Base-by-base conservation (phyloP, 1,140 invertebrate species). In the Calephelis nemesis region DNA sequence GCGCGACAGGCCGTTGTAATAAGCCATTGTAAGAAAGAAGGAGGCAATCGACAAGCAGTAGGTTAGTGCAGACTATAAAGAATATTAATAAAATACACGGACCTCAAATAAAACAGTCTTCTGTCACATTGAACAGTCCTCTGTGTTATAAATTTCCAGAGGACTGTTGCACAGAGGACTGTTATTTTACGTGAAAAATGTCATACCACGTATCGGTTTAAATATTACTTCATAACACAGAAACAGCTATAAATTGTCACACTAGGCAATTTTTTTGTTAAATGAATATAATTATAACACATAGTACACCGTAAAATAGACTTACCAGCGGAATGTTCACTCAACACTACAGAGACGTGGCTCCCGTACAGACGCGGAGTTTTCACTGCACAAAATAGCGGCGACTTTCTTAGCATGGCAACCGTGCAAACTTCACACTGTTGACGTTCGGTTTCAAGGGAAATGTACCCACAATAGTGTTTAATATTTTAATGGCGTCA, bases 111-210 rank as follows among this genome's bases (percentile, higher is more conserved):
- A 48, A 64, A 63, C 63, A 64, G 63, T 64, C 63, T 45, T 49
- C 63, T 64, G 63, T 64, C 47, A 64, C 47, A 64, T 64, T 48
- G 47, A 64, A 64, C 63, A 64, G 63, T 64, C 63, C 63, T 49
- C 45, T 64, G 63, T 49, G 45, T 15, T 49, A 64, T 64, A 48
- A 48, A 48, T 49, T 62, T 6, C 19, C 58, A 62, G 58, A 40
- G 58, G 58, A 62, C 58, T 62, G 58, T 39, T 62, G 40, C 40
- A 42, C 40, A 42, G 40, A 42, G 40, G 4, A 42, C 40, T 42
- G 40, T 42, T 42, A 42, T 62, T 40, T n/a, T 62, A 62, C 13
- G 11, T 58, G n/a, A n/a, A n/a, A 58, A 58, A 58, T n/a, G 39
- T 42, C 40, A 42, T 42, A 12, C 4, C 40, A 42, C 19, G 62